Evolutionary conservation across 2,113 vertebrate species (phyloP).

Genomic region (Gymnarchus niloticus): DNA sequence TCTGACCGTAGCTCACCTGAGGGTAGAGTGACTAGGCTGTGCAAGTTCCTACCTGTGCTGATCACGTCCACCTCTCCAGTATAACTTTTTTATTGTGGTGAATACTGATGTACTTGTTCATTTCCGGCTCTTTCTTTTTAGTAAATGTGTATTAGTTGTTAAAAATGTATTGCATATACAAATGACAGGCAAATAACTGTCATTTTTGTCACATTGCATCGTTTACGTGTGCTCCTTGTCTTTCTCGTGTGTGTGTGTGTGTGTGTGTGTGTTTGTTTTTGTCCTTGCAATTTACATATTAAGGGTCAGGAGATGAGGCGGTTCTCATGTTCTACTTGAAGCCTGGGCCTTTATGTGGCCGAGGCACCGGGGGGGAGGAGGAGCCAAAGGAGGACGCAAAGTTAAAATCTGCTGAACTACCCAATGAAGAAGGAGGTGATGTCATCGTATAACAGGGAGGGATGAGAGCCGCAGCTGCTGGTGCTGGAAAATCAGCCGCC

Average conservation of each 20-base stretch:
- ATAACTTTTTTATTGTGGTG: background rate
- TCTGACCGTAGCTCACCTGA: background rate
- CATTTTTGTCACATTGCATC: background rate
- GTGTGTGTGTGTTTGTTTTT: slow-evolving; percentile 29
- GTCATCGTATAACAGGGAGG: background rate
- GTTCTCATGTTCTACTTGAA: slow-evolving; percentile 89
- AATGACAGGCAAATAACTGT: background rate
- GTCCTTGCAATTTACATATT: slow-evolving; percentile 81
- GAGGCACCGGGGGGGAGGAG: slow-evolving; percentile 63
- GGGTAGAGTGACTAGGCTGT: background rate
- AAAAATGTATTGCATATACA: background rate
- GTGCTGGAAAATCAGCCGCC: slow-evolving; percentile 29
- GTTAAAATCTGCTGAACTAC: slow-evolving; percentile 71
- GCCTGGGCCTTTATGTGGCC: slow-evolving; percentile 76
- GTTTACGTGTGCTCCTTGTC: background rate
- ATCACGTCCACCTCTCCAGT: background rate
- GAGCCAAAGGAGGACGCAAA: slow-evolving; percentile 73
- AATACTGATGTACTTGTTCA: background rate
- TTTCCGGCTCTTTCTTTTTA: background rate
- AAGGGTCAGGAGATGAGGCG: slow-evolving; percentile 84
- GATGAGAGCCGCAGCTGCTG: slow-evolving; percentile 37
- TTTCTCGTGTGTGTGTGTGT: background rate
- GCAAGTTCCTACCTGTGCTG: slow-evolving; percentile 7
- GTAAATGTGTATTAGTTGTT: background rate
- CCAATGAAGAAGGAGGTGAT: slow-evolving; percentile 36